Base-by-base conservation (phyloP, 2,113 vertebrate genomes). In the Hydrochoerus hydrochaeris region DNA sequence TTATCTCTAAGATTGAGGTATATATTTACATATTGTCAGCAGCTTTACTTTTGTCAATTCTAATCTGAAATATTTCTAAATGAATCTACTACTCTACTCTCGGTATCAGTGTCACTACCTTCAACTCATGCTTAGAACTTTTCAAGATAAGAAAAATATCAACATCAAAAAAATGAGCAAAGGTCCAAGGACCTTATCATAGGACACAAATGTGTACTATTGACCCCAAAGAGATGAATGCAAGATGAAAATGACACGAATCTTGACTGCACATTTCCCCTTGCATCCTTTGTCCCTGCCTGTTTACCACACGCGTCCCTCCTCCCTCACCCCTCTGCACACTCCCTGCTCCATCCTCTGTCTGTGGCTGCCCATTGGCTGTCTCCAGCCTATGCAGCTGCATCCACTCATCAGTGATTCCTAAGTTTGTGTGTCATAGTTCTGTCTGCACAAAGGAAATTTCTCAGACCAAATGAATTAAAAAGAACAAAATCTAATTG, bases 31-130 rank as follows among this genome's bases (percentile, higher is more conserved):
- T 71, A 77, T 41, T 49, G 30, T 87, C 10, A 52, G 13, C 30
- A 58, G 46, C 32, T 82, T 94, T 58, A 80, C 78, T 94, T 91
- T 67, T 88, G 49, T 52, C 49, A 88, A 0, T 49, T 65, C 46
- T 57, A 30, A 24, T 38, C 62, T 75, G 85, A 88, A 88, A 62
- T 60, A 78, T 69, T 78, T 85, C 35, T 92, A 78, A 84, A 83
- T 77, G 22, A 54, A 32, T 69, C 19, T 77, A 19, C 57, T 85
- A 26, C 19, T 92, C 46, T 44, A 44, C 44, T 69, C 13, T 58
- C 67, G 44, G 32, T 41, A 20, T 67, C 65, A 83, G 44, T 46
- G 24, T 71, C 20, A 32, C 26, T n/a, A 13, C 14, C 19, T 19
- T 78, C 14, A 6, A 78, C 84, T 30, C 16, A 60, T 60, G 5